Evolutionary conservation across 2,797 vertebrate species (phyloP).

Genomic region (Scarus forsteni): DNA sequence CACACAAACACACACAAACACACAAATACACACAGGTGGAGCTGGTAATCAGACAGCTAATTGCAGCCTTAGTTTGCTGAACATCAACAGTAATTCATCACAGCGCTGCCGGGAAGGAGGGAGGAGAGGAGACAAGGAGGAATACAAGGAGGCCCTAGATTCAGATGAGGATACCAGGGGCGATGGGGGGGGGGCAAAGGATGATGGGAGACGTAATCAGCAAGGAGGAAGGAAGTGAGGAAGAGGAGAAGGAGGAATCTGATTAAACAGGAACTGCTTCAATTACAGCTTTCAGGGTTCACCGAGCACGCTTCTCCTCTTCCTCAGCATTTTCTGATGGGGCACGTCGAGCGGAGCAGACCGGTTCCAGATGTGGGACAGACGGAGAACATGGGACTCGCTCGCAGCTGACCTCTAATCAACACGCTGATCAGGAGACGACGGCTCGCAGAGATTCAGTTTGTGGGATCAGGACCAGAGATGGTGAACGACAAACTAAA

Average conservation of each 20-base stretch:
- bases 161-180: neutral
- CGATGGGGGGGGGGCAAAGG: constrained; percentile 11
- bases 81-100: constrained; percentile 71
- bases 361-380: constrained; percentile 73
- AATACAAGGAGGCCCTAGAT: constrained; percentile 14
- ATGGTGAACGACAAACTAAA: neutral
- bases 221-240: constrained; percentile 48
- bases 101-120: constrained; percentile 25
- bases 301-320: constrained; percentile 58
- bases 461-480: constrained; percentile 2
- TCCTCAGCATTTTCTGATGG: constrained; percentile 51
- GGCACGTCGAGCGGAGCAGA: constrained; percentile 48
- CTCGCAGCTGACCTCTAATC: constrained; percentile 70
- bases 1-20: constrained; percentile 27
- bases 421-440: constrained; percentile 35
- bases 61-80: constrained; percentile 62
- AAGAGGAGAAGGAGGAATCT: constrained; percentile 53
- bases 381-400: constrained; percentile 30
- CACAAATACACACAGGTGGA: constrained; percentile 2
- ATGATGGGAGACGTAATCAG: constrained; percentile 60
- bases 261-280: constrained; percentile 76
- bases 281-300: constrained; percentile 73
- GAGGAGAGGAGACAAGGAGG: constrained; percentile 17
- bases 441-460: constrained; percentile 13
- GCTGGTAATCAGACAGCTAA: constrained; percentile 74